Conservation (phyloP, 2,113 vertebrate genomes). For the Hepsetus odoe region DNA sequence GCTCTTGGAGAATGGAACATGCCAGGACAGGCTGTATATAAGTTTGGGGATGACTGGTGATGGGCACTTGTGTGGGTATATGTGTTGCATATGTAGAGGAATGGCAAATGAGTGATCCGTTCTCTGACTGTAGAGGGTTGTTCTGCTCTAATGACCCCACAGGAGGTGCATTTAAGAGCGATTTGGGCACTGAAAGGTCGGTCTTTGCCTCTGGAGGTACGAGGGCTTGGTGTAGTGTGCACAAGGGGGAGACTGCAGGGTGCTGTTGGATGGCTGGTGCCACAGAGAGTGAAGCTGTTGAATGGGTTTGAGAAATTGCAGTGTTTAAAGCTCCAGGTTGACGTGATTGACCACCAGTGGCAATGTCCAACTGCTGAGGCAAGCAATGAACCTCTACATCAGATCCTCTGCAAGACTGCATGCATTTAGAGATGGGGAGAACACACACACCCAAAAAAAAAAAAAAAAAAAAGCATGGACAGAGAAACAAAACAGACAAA, state of each 20-base stretch:
- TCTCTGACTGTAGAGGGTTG: neutral
- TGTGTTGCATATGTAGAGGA: neutral
- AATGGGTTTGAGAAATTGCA: neutral
- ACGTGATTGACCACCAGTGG: neutral
- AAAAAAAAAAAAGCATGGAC: too few relatives aligned
- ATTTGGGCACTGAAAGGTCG: neutral
- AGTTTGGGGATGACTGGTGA: neutral
- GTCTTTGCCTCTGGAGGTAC: neutral
- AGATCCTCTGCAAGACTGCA: constrained; percentile 12
- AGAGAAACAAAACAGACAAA: neutral
- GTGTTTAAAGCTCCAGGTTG: neutral
- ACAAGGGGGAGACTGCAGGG: neutral
- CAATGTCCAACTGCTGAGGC: constrained; percentile 20
- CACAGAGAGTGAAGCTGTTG: neutral
- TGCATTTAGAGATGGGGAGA: constrained; percentile 4
- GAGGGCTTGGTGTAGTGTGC: neutral
- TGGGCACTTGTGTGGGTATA: neutral
- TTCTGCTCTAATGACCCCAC: neutral
- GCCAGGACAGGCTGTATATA: neutral
- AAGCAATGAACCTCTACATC: constrained; percentile 25
- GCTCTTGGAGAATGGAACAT: constrained; percentile 3
- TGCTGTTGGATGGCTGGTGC: neutral
- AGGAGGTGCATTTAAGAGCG: neutral
- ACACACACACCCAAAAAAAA: too few relatives aligned
- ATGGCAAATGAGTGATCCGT: neutral